These are phyloP conservation scores for Rhynchomys soricoides DNA, from an alignment of 2,113 vertebrate species.

Conservation along the genomic window DNA sequence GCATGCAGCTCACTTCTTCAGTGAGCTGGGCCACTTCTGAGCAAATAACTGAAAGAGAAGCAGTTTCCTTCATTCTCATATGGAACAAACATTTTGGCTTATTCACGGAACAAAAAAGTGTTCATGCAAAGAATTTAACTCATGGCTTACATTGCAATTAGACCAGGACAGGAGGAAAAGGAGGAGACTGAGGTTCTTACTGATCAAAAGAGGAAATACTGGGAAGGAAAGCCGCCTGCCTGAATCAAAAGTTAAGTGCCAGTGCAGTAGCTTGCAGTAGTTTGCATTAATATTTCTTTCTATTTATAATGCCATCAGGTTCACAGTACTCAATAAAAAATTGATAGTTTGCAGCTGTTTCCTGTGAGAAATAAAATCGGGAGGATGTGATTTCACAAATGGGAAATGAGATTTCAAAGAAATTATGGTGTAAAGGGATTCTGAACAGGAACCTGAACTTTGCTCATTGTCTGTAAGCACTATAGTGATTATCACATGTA, in stretches of 20 bases:
- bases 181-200: not conserved
- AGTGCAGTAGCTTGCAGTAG: not conserved
- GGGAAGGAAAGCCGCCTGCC: not conserved
- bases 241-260: not conserved
- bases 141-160: not conserved
- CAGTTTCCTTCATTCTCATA: not conserved
- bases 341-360: not conserved
- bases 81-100: not conserved
- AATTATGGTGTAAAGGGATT: not conserved
- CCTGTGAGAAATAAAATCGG: not conserved
- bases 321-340: conserved; percentile 20
- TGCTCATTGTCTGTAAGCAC: not conserved
- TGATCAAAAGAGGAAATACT: not conserved
- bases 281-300: not conserved
- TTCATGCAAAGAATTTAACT: not conserved
- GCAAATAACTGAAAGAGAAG: not conserved
- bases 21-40: not conserved
- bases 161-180: not conserved
- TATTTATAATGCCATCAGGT: not conserved
- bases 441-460: not conserved
- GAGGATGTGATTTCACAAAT: conserved; percentile 19
- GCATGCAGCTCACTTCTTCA: not conserved
- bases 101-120: not conserved
- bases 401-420: conserved; percentile 12
- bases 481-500: not conserved